These are phyloP conservation scores for Sminthurides bifidus DNA, from an alignment of 1,140 invertebrate genomes.

Conservation along the genomic window DNA sequence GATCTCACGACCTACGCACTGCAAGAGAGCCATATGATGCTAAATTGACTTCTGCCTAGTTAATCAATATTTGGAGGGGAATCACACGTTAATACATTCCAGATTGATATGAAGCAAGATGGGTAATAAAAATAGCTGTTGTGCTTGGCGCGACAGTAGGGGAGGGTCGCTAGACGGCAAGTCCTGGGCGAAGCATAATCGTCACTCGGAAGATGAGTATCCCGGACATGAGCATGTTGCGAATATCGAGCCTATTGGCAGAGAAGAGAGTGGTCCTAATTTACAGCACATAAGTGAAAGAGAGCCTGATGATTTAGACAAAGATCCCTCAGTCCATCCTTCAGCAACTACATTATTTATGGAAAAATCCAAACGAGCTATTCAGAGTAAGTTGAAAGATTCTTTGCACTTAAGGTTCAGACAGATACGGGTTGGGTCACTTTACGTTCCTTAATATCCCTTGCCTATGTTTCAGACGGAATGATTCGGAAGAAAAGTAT, in stretches of 20 bases:
- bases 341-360: constrained; percentile 90
- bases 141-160: constrained; percentile 40
- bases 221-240: constrained; percentile 31
- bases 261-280: constrained; percentile 70
- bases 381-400: constrained; percentile 54
- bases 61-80: too few relatives aligned
- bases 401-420: not conserved
- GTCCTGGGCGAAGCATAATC: constrained; percentile 44
- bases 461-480: constrained; percentile 50
- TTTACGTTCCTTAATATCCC: not conserved
- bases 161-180: constrained; percentile 29
- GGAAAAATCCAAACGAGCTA: constrained; percentile 78
- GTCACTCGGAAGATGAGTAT: constrained; percentile 39
- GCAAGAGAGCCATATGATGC: too few relatives aligned
- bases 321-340: constrained; percentile 91
- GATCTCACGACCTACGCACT: too few relatives aligned
- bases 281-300: constrained; percentile 96
- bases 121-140: constrained; percentile 67
- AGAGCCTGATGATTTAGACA: constrained; percentile 85
- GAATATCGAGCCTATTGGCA: constrained; percentile 29
- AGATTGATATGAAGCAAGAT: too few relatives aligned
- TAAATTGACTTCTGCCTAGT: too few relatives aligned
- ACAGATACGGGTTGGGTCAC: too few relatives aligned
- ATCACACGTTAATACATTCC: too few relatives aligned
- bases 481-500: constrained; percentile 81